phyloP scores from a whole-genome alignment of 2,888 invertebrate genomes.

The Erebia aethiops region DNA sequence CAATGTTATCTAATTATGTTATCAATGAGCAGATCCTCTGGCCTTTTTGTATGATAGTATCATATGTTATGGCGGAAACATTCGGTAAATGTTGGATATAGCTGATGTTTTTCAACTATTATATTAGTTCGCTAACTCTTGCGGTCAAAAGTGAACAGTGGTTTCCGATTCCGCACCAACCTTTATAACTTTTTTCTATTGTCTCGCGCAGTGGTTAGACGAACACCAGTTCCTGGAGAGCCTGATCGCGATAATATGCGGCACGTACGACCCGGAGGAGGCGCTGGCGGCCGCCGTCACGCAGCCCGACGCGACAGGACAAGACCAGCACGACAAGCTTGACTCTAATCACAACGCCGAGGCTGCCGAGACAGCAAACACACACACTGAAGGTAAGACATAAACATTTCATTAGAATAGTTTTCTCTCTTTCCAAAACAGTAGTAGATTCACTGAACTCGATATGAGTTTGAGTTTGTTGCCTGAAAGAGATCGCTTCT shows the following conservation, averaged over 20 bases:
- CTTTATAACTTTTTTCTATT: neutral
- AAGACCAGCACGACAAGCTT: constrained; percentile 40
- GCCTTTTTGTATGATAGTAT: neutral
- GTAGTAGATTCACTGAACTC: too few relatives aligned
- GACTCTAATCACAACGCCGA: constrained; percentile 46
- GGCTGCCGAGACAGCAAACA: constrained; percentile 23
- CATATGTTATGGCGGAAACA: neutral
- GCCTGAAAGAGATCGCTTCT: too few relatives aligned
- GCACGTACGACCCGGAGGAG: constrained; percentile 65
- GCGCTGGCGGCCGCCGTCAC: constrained; percentile 31
- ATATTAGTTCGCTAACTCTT: too few relatives aligned
- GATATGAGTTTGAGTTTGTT: too few relatives aligned
- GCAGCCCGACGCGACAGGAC: constrained; percentile 44
- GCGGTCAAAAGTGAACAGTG: too few relatives aligned
- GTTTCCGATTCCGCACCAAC: too few relatives aligned
- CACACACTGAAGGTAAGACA: constrained; percentile 10
- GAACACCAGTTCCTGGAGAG: constrained; percentile 93
- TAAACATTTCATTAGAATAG: too few relatives aligned
- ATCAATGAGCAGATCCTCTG: neutral
- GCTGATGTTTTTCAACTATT: neutral
- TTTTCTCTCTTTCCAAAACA: too few relatives aligned
- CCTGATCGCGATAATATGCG: constrained; percentile 85
- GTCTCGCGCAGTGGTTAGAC: constrained; percentile 90
- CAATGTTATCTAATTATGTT: neutral
- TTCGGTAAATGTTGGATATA: neutral